Percentiles rank a stretch among this genome's conserved stretches.
Conservation (phyloP, 37 sponge, comb jelly and placozoan genomes). For the Hexactinellida sp. region DNA sequence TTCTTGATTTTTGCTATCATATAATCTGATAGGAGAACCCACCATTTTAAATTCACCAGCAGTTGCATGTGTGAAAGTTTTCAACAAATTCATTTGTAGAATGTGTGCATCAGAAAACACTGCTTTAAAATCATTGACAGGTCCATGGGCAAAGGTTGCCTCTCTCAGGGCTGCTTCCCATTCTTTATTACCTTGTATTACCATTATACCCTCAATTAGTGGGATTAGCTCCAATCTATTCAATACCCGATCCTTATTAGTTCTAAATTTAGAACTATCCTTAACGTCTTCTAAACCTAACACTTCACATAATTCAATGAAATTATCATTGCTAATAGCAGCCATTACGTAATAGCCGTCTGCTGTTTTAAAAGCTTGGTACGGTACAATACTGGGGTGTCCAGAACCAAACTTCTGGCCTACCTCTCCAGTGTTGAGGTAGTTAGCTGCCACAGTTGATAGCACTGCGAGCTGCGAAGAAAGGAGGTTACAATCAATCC, state of each 20-base stretch:
- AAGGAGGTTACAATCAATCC: slow-evolving; percentile 44
- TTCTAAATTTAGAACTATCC: slow-evolving; percentile 27
- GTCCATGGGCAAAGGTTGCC: slow-evolving; percentile 34
- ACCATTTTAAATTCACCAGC: not conserved
- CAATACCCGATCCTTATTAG: slow-evolving; percentile 40
- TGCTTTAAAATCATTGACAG: slow-evolving; percentile 35
- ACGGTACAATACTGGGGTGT: slow-evolving; percentile 66
- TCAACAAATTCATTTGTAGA: not conserved
- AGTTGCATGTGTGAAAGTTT: not conserved
- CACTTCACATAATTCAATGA: slow-evolving; percentile 31
- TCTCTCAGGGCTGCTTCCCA: slow-evolving; percentile 32
- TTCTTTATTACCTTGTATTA: not conserved
- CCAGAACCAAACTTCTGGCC: slow-evolving; percentile 41
- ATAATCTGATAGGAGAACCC: not conserved
- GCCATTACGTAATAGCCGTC: slow-evolving; percentile 45
- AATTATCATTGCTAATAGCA: slow-evolving; percentile 52
- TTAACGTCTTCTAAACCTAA: slow-evolving; percentile 28
- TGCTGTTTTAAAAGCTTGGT: slow-evolving; percentile 51
- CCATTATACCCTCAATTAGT: slow-evolving; percentile 25
- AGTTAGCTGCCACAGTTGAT: slow-evolving; percentile 45
- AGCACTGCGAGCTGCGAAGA: slow-evolving; percentile 48
- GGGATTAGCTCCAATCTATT: slow-evolving; percentile 37
- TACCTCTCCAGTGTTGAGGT: slow-evolving; percentile 42
- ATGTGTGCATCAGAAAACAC: slow-evolving; percentile 49
- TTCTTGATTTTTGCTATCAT: not conserved